Evolutionary conservation across 2,113 vertebrate genomes (phyloP).

Genomic region (Catharus fuscescens): DNA sequence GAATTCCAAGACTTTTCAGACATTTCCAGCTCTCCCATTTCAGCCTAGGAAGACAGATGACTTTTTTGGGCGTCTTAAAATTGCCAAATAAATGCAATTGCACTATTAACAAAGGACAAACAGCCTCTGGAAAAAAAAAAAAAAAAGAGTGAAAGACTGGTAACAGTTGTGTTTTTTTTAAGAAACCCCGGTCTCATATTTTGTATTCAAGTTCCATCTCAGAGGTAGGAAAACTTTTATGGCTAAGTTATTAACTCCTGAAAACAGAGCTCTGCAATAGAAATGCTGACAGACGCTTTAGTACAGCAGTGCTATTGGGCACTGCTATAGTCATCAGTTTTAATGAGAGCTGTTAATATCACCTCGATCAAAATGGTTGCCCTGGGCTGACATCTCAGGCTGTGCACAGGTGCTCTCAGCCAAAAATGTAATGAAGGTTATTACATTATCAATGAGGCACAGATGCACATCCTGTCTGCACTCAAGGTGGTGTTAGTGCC

Average conservation of each 20-base stretch:
- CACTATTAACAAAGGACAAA: neutral
- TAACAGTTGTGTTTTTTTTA: neutral
- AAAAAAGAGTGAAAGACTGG: neutral
- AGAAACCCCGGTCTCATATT: neutral
- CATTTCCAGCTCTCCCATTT: neutral
- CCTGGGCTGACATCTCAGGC: constrained; percentile 69
- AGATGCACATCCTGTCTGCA: constrained; percentile 76
- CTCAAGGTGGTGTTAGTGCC: constrained; percentile 62
- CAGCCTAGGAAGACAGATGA: neutral
- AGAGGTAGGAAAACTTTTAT: constrained; percentile 11
- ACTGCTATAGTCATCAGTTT: constrained; percentile 56
- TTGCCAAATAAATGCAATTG: neutral
- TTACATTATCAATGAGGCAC: constrained; percentile 75
- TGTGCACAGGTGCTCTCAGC: constrained; percentile 77
- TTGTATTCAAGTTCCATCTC: constrained; percentile 17
- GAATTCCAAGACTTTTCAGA: neutral
- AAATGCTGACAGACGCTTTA: constrained; percentile 39
- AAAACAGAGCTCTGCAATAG: constrained; percentile 36
- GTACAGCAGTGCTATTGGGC: constrained; percentile 9
- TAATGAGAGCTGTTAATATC: constrained; percentile 76
- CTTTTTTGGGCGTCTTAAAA: neutral
- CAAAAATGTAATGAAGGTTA: constrained; percentile 75
- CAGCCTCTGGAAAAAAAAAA: neutral
- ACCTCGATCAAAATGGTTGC: constrained; percentile 72
- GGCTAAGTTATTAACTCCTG: constrained; percentile 47